A percentile compares a stretch with the other conserved stretches of the same genome.
Evolutionary conservation across 2,888 invertebrate species (phyloP).

Genomic region (Philonicus albiceps): DNA sequence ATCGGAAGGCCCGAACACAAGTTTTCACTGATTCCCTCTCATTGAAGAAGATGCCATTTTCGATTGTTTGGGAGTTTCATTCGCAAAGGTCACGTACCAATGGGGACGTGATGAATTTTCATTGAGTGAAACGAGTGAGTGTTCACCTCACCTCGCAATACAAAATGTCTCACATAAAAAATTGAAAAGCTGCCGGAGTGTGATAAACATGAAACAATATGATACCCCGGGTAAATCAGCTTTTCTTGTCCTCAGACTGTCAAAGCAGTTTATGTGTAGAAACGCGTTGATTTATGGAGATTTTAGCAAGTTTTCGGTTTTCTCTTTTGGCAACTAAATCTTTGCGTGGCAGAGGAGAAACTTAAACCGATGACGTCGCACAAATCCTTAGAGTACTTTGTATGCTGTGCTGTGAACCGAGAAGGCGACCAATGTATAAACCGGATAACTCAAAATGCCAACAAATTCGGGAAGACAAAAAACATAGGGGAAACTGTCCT

Average conservation of each 20-base stretch:
- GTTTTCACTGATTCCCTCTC: neutral
- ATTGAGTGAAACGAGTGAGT: slow-evolving; percentile 7
- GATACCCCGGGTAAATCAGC: slow-evolving; percentile 21
- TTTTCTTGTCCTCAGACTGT: slow-evolving; percentile 15
- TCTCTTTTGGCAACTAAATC: neutral
- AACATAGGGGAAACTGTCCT: neutral
- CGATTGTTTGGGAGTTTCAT: slow-evolving; percentile 24
- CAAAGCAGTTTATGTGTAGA: slow-evolving; percentile 31
- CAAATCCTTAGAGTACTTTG: neutral
- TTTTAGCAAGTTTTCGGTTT: neutral
- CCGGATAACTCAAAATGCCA: neutral
- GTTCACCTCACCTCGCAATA: neutral
- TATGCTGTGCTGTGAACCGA: neutral
- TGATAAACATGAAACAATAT: slow-evolving; percentile 28
- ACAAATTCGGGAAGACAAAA: neutral
- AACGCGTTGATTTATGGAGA: slow-evolving; percentile 4
- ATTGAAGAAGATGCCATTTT: slow-evolving; percentile 8
- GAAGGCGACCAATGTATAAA: neutral
- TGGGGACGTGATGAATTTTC: slow-evolving; percentile 29
- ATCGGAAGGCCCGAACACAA: neutral
- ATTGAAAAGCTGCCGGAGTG: slow-evolving; percentile 26
- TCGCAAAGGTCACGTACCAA: slow-evolving; percentile 26
- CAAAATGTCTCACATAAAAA: slow-evolving; percentile 35
- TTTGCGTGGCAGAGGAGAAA: neutral
- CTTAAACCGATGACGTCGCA: neutral